Evolutionary conservation across 2,888 invertebrate genomes (phyloP).

Genomic region (Pristionchus exspectatus): DNA sequence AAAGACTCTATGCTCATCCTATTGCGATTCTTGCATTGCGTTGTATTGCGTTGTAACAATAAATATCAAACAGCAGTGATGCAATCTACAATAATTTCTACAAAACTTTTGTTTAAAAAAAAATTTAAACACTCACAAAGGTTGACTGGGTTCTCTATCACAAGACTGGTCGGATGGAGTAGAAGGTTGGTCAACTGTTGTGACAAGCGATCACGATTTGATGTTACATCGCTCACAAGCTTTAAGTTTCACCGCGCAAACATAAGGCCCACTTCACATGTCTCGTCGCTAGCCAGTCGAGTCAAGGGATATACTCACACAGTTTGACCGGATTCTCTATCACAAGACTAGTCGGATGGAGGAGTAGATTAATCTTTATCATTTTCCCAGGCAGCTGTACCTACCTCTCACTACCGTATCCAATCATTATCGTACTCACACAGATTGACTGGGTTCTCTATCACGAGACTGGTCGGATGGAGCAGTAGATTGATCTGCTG

Average conservation of each 20-base stretch:
- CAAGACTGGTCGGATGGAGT: slow-evolving; percentile 95
- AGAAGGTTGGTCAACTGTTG: slow-evolving; percentile 98
- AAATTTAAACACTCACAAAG: slow-evolving; percentile 91
- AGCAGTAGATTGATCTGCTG: slow-evolving; percentile 98
- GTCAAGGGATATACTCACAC: slow-evolving; percentile 84
- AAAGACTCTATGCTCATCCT: too few relatives aligned
- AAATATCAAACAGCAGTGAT: too few relatives aligned
- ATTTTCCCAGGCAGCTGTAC: background rate
- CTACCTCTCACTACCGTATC: too few relatives aligned
- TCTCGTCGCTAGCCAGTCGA: too few relatives aligned
- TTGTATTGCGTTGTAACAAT: too few relatives aligned
- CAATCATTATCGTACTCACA: slow-evolving; percentile 87
- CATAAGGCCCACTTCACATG: too few relatives aligned
- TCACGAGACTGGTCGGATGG: slow-evolving; percentile 95
- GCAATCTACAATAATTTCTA: too few relatives aligned
- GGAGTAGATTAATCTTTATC: slow-evolving; percentile 90
- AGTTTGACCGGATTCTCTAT: slow-evolving; percentile 98
- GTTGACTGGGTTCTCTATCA: slow-evolving; percentile 98
- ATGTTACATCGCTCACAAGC: too few relatives aligned
- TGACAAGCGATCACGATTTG: too few relatives aligned
- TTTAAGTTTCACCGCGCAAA: too few relatives aligned
- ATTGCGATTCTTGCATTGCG: too few relatives aligned
- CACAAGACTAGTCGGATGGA: slow-evolving; percentile 95
- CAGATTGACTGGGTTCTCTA: slow-evolving; percentile 97
- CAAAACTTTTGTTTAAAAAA: too few relatives aligned